Evolutionary conservation across 2,797 vertebrate genomes (phyloP), one percentile per base, ranked within the genome.

Genomic region (Periophthalmus magnuspinnatus): DNA sequence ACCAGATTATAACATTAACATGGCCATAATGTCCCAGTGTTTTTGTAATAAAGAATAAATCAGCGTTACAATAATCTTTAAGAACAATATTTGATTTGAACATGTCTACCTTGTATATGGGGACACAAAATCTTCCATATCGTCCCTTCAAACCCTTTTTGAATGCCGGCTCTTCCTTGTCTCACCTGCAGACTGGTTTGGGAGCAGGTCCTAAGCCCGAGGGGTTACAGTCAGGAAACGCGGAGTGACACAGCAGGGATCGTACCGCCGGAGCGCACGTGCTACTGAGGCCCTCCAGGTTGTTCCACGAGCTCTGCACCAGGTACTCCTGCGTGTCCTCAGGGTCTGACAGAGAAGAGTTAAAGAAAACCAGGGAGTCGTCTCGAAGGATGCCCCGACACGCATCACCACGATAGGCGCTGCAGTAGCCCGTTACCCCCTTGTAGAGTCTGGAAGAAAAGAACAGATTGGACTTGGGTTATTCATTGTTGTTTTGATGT

Each of bases 131-230:
- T 38, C 38, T 13, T 41, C 10, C 38, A 13, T 13, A 41, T n/a
- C n/a, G n/a, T n/a, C n/a, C n/a, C 11, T 41, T 41, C 38, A 41
- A 41, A 41, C 38, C 38, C 11, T 41, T 41, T 13, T 13, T 41
- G 38, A 11, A 13, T 41, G 28, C 16, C 32, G 19, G 33, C 19
- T 32, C 28, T 10, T 3, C 8, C 16, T 10, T 5, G 19, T 28
- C 33, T 9, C 94, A 97, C 97, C 97, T 98, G 96, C 97, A 99
- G 65, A 98, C 80, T 13, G 96, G 96, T 88, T 94, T 96, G 32
- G 97, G 95, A 63, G 94, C 84, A 2, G 96, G 95, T 48, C 93
- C 94, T 33, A 86, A 74, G 32, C 95, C 95, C 0, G 94, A 94
- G 0, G 96, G 95, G 82, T 92, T 96, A 89, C 97, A 99, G 83